Evolutionary conservation across 1,140 invertebrate genomes (phyloP), one percentile per base, ranked within the genome.

Genomic region (Conus betulinus): DNA sequence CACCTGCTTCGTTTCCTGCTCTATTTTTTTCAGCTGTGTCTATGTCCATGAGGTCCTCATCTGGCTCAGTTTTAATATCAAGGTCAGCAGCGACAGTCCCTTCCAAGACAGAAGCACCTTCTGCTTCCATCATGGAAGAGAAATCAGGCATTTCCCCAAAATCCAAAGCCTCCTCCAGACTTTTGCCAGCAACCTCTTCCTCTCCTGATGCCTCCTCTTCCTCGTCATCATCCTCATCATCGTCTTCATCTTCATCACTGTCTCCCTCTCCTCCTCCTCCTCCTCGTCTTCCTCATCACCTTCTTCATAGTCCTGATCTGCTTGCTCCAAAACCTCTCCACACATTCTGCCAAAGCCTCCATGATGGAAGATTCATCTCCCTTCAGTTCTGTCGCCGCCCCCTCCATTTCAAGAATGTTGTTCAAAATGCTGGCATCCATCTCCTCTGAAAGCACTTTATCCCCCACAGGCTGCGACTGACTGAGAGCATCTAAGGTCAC

Each of bases 381-480:
- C n/a, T 71, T 71, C 67, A 71, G 67, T n/a, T 86, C 90, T 63
- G 88, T 78, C 23, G 88, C 84, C 78, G 87, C 25, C 17, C 76
- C 88, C 76, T 88, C 88, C 71, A 87, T 78, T 74, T 87, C 71
- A 2, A 87, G 74, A 27, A 87, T 87, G 71, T 87, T 53, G 20
- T 25, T n/a, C 52, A 87, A 52, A 55, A 87, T 78, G 25, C 85
- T 78, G 74, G 52, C 71, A 74, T 87, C 89, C 23, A 57, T 86
- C 53, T 92, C 92, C 39, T 91, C 93, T 51, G 91, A 90, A 27
- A 91, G 87, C 53, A 91, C 90, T 82, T 94, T 91, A 17, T 89
- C 90, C 15, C 88, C 89, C 81, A 57, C 10, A 13, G 23, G 20
- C 57, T 86, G 27, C 7, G 53, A 17, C 51, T 78, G 71, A 11